These are phyloP conservation scores for Ectobius pallidus DNA, from an alignment of 2,888 invertebrate genomes.

Conservation along the genomic window DNA sequence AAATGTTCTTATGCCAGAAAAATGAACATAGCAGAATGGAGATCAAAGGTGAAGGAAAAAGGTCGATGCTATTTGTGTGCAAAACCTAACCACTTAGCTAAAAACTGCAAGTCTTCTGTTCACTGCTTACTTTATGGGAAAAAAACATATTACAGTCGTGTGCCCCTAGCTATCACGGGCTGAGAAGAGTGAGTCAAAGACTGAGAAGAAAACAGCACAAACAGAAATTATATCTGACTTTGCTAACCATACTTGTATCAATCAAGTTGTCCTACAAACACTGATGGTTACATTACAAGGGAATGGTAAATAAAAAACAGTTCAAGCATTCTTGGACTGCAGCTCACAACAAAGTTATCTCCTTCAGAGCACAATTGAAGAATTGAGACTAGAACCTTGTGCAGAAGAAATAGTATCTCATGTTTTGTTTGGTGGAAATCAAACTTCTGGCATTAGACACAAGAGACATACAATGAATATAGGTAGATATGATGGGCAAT, in stretches of 20 bases:
- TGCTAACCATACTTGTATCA: neutral
- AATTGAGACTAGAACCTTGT: neutral
- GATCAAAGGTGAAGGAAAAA: too few species aligned
- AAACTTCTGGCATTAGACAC: neutral
- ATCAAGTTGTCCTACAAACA: neutral
- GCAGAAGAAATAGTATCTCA: neutral
- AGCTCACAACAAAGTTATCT: neutral
- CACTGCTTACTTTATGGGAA: too few species aligned
- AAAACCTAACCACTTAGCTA: too few species aligned
- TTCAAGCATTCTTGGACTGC: neutral
- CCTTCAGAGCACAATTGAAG: neutral
- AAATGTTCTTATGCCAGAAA: too few species aligned
- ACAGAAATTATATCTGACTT: neutral
- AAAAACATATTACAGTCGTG: too few species aligned
- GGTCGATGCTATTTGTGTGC: too few species aligned
- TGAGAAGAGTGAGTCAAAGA: too few species aligned
- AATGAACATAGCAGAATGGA: too few species aligned
- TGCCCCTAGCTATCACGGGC: too few species aligned
- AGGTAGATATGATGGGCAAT: too few species aligned
- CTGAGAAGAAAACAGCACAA: too few species aligned
- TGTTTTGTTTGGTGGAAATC: neutral
- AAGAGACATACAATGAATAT: neutral
- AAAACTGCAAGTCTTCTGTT: too few species aligned
- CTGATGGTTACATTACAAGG: neutral
- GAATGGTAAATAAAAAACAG: neutral